phyloP scores from a whole-genome alignment of 2,797 vertebrate species.

The Neoniphon sammara region DNA sequence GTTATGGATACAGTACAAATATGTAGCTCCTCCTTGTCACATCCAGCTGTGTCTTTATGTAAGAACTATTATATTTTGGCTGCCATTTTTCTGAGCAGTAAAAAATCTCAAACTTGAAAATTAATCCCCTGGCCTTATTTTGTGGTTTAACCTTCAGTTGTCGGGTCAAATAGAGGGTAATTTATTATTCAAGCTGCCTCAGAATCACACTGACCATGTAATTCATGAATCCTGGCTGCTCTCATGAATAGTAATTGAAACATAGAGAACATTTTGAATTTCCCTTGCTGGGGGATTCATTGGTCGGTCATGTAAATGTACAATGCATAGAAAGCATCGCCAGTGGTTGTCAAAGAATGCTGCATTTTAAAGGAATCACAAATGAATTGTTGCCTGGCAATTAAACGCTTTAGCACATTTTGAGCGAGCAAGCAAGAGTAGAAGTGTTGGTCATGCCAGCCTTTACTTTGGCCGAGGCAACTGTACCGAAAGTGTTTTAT shows the following conservation, averaged over 20 bases:
- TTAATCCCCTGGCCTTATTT: constrained; percentile 70
- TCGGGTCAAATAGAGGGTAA: constrained; percentile 71
- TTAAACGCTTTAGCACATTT: constrained; percentile 42
- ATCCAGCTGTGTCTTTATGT: constrained; percentile 41
- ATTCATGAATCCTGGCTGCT: constrained; percentile 55
- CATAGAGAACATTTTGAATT: constrained; percentile 15
- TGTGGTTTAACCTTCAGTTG: constrained; percentile 71
- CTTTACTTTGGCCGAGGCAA: constrained; percentile 42
- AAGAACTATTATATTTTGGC: constrained; percentile 45
- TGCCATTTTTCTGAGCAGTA: constrained; percentile 38
- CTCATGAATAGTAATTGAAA: constrained; percentile 59
- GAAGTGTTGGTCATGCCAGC: constrained; percentile 37
- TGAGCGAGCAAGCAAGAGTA: constrained; percentile 13
- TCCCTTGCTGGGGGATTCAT: constrained; percentile 44
- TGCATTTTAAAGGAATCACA: constrained; percentile 46
- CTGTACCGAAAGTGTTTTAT: constrained; percentile 49
- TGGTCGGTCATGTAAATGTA: constrained; percentile 35
- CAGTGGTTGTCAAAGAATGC: not conserved
- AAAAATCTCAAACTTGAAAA: constrained; percentile 56
- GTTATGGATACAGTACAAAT: constrained; percentile 5
- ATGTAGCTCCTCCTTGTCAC: constrained; percentile 32
- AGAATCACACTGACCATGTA: constrained; percentile 56
- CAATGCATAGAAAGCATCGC: not conserved
- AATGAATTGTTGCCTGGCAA: constrained; percentile 35
- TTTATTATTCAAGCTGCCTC: constrained; percentile 61